Base-by-base conservation (phyloP, 2,888 invertebrate genomes). In the Drosophila lutescens region DNA sequence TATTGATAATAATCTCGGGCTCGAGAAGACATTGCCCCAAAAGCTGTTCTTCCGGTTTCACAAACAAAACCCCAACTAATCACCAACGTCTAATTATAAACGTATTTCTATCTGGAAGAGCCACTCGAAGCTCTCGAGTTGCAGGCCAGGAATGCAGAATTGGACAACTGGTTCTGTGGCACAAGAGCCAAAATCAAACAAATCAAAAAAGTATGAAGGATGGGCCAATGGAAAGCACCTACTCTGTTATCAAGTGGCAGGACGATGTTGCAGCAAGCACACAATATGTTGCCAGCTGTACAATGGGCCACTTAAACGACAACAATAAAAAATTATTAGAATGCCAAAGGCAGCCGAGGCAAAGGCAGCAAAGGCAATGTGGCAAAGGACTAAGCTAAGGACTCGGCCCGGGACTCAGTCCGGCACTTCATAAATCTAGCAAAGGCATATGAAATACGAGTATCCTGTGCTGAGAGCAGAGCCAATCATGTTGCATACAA, bases 321-420 rank as follows among this genome's bases (percentile, higher is more conserved):
- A 83, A 83, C 83, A 83, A 83, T 83, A 83, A 86, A 83, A 83
- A 86, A 83, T 83, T 84, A 83, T 83, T 83, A 86, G 84, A 83
- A 80, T 86, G 84, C 78, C 83, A 83, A 80, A 72, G 81, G 73
- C 79, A 79, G 77, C 54, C 60, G 54, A 55, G 57, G 20, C 20
- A 1, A n/a, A n/a, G n/a, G n/a, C n/a, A n/a, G 66, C 54, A 67
- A 23, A 43, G 47, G 77, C 56, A 60, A 51, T 53, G 57, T 53
- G 57, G 70, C 56, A 67, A 41, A 57, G 53, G 57, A 57, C 50
- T 58, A 38, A 46, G 61, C 60, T 32, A 59, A 72, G 79, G 77
- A 77, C 77, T 78, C 63, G 51, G 54, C 34, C 38, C 40, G 46
- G 56, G 43, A 59, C 47, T 54, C 68, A 34, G 68, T n/a, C 17